A percentile compares a stretch with the other conserved stretches of the same genome.
These are phyloP conservation scores for Bombus confusus DNA, from an alignment of 1,140 invertebrate species.

Conservation along the genomic window DNA sequence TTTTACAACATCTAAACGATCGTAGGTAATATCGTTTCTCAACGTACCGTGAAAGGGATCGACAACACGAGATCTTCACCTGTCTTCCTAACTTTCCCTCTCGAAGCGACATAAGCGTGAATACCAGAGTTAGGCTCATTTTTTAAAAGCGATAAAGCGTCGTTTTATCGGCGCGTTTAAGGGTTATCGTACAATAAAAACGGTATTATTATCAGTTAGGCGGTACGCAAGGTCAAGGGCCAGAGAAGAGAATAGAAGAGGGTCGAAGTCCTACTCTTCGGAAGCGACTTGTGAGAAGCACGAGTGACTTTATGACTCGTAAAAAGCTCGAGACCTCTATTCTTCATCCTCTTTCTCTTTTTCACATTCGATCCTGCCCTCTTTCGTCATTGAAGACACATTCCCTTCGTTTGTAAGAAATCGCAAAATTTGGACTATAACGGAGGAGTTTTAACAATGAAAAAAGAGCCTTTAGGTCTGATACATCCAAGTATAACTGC, in stretches of 20 bases:
- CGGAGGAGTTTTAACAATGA: background rate
- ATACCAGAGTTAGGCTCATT: conserved; percentile 74
- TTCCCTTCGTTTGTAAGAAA: conserved; percentile 52
- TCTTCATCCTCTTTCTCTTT: conserved; percentile 26
- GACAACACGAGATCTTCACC: conserved; percentile 28
- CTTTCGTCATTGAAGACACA: conserved; percentile 57
- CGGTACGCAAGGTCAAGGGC: conserved; percentile 56
- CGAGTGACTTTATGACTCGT: conserved; percentile 82
- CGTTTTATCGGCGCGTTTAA: conserved; percentile 81
- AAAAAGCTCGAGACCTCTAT: conserved; percentile 78
- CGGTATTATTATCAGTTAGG: conserved; percentile 82
- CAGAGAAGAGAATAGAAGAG: conserved; percentile 49
- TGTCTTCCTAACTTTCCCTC: conserved; percentile 29
- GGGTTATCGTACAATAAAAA: conserved; percentile 83
- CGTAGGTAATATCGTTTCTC: background rate
- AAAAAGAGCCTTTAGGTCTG: background rate
- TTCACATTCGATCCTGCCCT: conserved; percentile 22
- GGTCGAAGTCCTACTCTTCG: conserved; percentile 53
- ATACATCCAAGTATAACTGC: background rate
- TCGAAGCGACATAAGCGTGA: background rate
- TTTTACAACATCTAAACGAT: conserved; percentile 11
- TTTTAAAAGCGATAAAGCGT: conserved; percentile 80
- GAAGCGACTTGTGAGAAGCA: conserved; percentile 79
- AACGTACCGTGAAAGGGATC: background rate
- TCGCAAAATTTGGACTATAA: background rate